phyloP scores from a whole-genome alignment of 1,140 invertebrate species.

The Wasmannia auropunctata region DNA sequence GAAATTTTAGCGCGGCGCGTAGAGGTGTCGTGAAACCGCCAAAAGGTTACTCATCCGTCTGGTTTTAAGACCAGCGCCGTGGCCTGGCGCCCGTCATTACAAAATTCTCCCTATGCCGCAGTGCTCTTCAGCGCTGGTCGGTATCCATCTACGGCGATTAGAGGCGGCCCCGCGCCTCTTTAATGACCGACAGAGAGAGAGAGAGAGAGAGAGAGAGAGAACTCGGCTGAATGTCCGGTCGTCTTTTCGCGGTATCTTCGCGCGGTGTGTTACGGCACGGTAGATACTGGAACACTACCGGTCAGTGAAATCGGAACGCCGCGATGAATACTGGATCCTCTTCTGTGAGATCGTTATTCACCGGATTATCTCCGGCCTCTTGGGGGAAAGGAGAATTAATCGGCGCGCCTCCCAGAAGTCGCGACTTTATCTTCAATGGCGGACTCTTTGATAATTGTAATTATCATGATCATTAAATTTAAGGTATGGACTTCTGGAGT shows the following conservation, averaged over 20 bases:
- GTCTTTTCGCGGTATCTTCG: not conserved
- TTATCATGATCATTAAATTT: constrained; percentile 16
- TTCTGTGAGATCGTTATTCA: constrained; percentile 25
- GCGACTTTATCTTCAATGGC: constrained; percentile 7
- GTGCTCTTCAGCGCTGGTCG: not conserved
- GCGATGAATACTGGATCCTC: not conserved
- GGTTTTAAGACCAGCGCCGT: constrained; percentile 41
- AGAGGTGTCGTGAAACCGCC: constrained; percentile 34
- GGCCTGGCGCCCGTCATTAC: constrained; percentile 51
- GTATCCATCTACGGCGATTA: constrained; percentile 58
- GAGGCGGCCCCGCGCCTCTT: constrained; percentile 5
- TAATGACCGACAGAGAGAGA: constrained; percentile 30
- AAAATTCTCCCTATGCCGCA: constrained; percentile 6
- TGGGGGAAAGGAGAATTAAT: not conserved
- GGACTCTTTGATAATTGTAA: not conserved
- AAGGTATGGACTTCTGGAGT: not conserved
- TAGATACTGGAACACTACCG: constrained; percentile 46
- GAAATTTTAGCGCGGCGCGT: not conserved
- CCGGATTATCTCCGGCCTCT: constrained; percentile 16
- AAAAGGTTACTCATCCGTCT: constrained; percentile 64
- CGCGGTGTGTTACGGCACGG: constrained; percentile 42
- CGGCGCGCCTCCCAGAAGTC: not conserved
- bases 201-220: constrained; percentile 4
- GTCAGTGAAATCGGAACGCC: constrained; percentile 44
- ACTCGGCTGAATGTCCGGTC: constrained; percentile 14